Evolutionary conservation across 1,140 invertebrate genomes (phyloP), one percentile per base, ranked within the genome.

Genomic region (Drosophila quadrilineata): DNA sequence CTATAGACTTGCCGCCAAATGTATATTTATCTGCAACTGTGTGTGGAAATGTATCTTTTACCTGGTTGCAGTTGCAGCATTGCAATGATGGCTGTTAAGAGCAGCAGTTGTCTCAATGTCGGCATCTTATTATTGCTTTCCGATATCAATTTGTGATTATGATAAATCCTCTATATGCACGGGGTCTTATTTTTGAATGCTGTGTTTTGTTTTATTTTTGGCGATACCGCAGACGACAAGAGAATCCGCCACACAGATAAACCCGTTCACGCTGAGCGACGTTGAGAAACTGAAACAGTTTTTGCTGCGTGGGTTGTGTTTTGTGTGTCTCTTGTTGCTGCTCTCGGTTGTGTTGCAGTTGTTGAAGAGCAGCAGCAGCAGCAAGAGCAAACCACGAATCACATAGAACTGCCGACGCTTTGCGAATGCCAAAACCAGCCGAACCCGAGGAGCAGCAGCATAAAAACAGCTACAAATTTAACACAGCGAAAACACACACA

Each of bases 221-320:
- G 53, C 45, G 33, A 45, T 41, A 35, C 24, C 29, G 33, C n/a
- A 53, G 31, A 56, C 21, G 43, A 35, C 35, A 52, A 31, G 17
- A 33, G 33, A 53, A 40, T 21, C 21, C 43, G n/a, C n/a, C n/a
- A n/a, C n/a, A n/a, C n/a, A n/a, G n/a, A n/a, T n/a, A 59, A 66
- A 66, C 59, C 69, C 69, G 73, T 77, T 84, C 69, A 57, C 73
- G 33, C 31, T 40, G 48, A 62, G 35, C 58, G 53, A 68, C 52
- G 63, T 58, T 68, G 69, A 71, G 75, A 69, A 48, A 80, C 76
- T 79, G 65, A 46, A 40, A 59, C 22, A 84, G 46, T 80, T 76
- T n/a, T n/a, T n/a, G n/a, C n/a, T 84, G 71, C 68, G 68, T 71
- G 68, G 68, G 68, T 49, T 66, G 68, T 59, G 63, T 24, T 46